phyloP scores from a whole-genome alignment of 2,113 vertebrate genomes.

The human (Homo sapiens) region DNA sequence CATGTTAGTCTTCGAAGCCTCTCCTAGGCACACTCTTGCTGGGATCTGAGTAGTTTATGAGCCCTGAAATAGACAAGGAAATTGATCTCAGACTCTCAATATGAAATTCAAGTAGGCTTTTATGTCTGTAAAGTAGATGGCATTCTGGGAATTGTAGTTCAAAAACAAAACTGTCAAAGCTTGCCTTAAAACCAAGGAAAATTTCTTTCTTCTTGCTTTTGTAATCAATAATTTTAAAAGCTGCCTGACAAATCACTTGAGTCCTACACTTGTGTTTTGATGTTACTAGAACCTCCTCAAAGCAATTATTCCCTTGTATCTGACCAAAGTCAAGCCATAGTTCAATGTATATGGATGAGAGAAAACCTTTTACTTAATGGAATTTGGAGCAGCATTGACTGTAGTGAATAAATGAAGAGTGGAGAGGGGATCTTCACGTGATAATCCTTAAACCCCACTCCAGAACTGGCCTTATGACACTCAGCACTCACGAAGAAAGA shows the following conservation, averaged over 20 bases:
- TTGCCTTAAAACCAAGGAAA: constrained; percentile 56
- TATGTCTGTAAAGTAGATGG: constrained; percentile 40
- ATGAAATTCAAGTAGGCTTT: constrained; percentile 50
- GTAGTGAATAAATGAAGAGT: constrained; percentile 64
- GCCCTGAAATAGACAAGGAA: background rate
- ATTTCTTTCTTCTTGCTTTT: constrained; percentile 69
- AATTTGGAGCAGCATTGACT: constrained; percentile 65
- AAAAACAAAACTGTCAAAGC: constrained; percentile 49
- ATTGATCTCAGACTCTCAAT: constrained; percentile 15
- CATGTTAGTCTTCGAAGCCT: background rate
- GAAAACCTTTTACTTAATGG: constrained; percentile 74
- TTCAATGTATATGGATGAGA: constrained; percentile 69
- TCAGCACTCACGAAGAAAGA: background rate
- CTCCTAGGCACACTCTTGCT: background rate
- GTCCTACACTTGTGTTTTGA: constrained; percentile 62
- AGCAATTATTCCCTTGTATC: constrained; percentile 56
- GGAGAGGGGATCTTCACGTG: constrained; percentile 45
- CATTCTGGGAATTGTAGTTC: constrained; percentile 76
- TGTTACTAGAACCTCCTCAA: constrained; percentile 67
- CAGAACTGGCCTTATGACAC: constrained; percentile 55
- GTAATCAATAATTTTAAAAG: constrained; percentile 69
- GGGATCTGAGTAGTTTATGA: background rate
- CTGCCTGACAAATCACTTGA: constrained; percentile 63
- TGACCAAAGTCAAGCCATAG: constrained; percentile 65
- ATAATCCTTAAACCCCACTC: constrained; percentile 69